Evolutionary conservation across 2,113 vertebrate species (phyloP), one percentile per base, ranked within the genome.

Genomic region (Rhynchopsitta pachyrhyncha): DNA sequence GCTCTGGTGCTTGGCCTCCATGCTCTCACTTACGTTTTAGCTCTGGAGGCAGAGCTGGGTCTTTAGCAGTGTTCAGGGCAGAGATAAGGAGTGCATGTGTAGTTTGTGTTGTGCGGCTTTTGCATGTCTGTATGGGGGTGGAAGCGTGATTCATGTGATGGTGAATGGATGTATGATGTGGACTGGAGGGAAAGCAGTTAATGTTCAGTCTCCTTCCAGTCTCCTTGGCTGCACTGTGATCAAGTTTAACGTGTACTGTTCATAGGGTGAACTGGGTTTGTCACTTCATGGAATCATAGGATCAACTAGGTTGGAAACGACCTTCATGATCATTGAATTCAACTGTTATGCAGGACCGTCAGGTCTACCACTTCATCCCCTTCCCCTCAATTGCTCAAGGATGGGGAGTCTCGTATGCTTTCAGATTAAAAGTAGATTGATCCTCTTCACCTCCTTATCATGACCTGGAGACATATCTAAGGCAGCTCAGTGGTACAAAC

Each of bases 111-210:
- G 41, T 0, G 2, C 9, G 31, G 31, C 15, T 74, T n/a, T 33
- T 41, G n/a, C 12, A 2, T 5, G 6, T 0, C 1, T 22, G 27
- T 28, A n/a, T 8, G 8, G 9, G 9, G 44, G 11, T 37, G 17
- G 53, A 31, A 25, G 17, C 19, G 19, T 17, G 73, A 37, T 29
- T 22, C 25, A 5, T 9, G 29, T 17, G 52, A 4, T 28, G 62
- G 15, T 14, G 15, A 5, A 5, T 4, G 5, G 24, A 15, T 8
- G 4, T 17, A 35, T 28, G 25, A 44, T 46, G n/a, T 31, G 59
- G 17, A 5, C 17, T 13, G 63, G 19, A 59, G 33, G 35, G n/a
- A 67, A 29, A 3, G 33, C 10, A 23, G 12, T 4, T 55, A 7
- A 12, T 64, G 19, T 28, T 37, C 82, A 31, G 55, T 8, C 18